These are phyloP conservation scores for Sclerurus mexicanus DNA, from an alignment of 2,113 vertebrate species.

Conservation along the genomic window DNA sequence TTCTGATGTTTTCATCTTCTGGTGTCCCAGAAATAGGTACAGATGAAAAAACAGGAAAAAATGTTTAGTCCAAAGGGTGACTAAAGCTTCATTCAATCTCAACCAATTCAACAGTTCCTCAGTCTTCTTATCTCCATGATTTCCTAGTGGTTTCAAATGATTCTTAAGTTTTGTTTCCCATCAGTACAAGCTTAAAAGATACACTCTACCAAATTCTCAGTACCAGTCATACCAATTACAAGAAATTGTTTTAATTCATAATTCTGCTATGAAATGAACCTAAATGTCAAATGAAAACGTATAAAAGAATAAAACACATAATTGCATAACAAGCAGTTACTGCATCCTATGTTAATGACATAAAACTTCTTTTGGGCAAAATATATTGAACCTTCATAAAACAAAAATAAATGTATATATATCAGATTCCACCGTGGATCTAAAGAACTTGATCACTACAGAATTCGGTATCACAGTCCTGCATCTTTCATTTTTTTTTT, in stretches of 20 bases:
- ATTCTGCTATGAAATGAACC: background rate
- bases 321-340: background rate
- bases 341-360: background rate
- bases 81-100: background rate
- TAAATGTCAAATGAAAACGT: background rate
- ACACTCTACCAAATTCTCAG: background rate
- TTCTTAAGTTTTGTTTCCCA: background rate
- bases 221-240: background rate
- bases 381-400: background rate
- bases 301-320: background rate
- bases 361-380: background rate
- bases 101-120: background rate
- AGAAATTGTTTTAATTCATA: background rate
- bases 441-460: background rate
- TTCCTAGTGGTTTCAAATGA: background rate
- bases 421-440: background rate
- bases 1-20: conserved; percentile 24
- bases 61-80: background rate
- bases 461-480: background rate
- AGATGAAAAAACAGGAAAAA: background rate
- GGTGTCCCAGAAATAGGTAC: conserved; percentile 31
- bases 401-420: background rate
- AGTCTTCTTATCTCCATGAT: background rate
- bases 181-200: background rate
- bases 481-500: background rate